Evolutionary conservation across 2,888 invertebrate species (phyloP).

Genomic region (Diplazon laetatorius): DNA sequence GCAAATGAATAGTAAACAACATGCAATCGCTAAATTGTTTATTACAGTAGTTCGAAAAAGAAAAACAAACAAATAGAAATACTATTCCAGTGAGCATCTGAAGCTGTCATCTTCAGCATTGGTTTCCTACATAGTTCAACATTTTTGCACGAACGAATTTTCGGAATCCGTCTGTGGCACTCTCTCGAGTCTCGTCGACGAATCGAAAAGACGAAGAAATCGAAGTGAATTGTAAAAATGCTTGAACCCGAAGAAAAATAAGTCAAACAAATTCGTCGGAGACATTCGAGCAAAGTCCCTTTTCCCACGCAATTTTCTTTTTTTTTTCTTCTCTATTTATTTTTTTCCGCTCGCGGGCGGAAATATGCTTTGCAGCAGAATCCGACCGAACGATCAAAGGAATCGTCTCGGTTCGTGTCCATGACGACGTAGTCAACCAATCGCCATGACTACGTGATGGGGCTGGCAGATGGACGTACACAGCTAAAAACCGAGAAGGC

Average conservation of each 20-base stretch:
- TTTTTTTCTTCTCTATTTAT: slow-evolving; percentile 3
- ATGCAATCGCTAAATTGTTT: too few species aligned
- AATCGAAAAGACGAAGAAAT: neutral
- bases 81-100: too few species aligned
- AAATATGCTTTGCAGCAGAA: slow-evolving; percentile 61
- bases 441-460: slow-evolving; percentile 10
- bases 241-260: slow-evolving; percentile 6
- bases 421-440: slow-evolving; percentile 29
- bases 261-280: slow-evolving; percentile 9
- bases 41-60: too few species aligned
- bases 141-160: slow-evolving; percentile 8
- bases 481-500: neutral
- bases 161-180: neutral
- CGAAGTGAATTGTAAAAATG: slow-evolving; percentile 16
- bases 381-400: slow-evolving; percentile 61
- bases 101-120: too few species aligned
- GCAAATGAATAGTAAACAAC: too few species aligned
- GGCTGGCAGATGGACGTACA: neutral
- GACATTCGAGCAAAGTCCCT: neutral
- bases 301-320: neutral
- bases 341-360: slow-evolving; percentile 11
- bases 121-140: neutral
- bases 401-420: slow-evolving; percentile 30
- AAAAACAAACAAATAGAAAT: too few species aligned
- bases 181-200: neutral